Conservation (phyloP, 1,140 invertebrate species). For the Daktulosphaira vitifoliae region DNA sequence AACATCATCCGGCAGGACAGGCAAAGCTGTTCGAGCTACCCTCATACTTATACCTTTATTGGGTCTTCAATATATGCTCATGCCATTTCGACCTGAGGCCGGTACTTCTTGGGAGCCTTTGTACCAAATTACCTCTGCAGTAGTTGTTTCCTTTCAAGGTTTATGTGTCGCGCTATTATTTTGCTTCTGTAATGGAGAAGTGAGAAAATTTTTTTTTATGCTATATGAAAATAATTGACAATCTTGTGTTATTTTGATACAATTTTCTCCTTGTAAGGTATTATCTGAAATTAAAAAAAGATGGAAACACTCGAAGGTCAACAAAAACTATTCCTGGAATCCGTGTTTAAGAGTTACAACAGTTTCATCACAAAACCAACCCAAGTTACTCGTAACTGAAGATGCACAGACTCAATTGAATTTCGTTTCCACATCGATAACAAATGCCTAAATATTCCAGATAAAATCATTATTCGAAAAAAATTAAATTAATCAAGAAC, state of each 20-base stretch:
- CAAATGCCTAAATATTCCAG: background rate
- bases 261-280: conserved; percentile 47
- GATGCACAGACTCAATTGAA: conserved; percentile 8
- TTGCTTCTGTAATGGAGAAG: conserved; percentile 93
- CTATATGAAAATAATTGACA: no score
- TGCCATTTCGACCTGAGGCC: conserved; percentile 71
- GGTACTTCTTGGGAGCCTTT: conserved; percentile 59
- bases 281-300: conserved; percentile 67
- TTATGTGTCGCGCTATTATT: conserved; percentile 83
- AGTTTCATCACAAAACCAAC: conserved; percentile 49
- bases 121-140: conserved; percentile 74
- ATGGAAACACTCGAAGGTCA: conserved; percentile 60
- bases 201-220: conserved; percentile 43
- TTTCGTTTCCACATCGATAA: background rate
- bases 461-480: no score
- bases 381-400: conserved; percentile 16
- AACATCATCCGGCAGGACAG: conserved; percentile 35
- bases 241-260: no score
- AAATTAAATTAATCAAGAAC: no score
- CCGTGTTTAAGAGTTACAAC: conserved; percentile 68
- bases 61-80: conserved; percentile 74
- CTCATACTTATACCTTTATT: conserved; percentile 71
- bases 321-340: conserved; percentile 57
- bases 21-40: conserved; percentile 55
- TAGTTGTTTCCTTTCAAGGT: conserved; percentile 79